Evolutionary conservation across 1,140 invertebrate species (phyloP).

Genomic region (Drosophila truncata): DNA sequence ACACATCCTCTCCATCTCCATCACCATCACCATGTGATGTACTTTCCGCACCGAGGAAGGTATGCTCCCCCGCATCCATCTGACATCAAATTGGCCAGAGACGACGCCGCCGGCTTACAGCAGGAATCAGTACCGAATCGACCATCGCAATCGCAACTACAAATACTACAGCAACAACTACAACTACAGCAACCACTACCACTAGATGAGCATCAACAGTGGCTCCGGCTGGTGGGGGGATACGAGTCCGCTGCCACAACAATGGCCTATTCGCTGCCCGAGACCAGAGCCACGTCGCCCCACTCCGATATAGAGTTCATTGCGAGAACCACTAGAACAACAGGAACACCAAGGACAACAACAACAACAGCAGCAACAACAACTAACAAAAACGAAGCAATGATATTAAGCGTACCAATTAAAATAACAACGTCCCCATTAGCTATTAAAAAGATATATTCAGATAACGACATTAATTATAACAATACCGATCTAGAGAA

Average conservation of each 20-base stretch:
- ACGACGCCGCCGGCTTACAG: slow-evolving; percentile 34
- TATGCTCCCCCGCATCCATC: slow-evolving; percentile 13
- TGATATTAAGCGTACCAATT: slow-evolving; percentile 75
- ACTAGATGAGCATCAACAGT: slow-evolving; percentile 21
- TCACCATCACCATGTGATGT: slow-evolving; percentile 8
- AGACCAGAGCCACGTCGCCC: slow-evolving; percentile 64
- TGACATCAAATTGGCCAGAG: slow-evolving; percentile 48
- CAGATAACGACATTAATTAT: slow-evolving; percentile 73
- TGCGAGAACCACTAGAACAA: slow-evolving; percentile 7
- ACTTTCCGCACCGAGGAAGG: slow-evolving; percentile 7
- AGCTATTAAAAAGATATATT: slow-evolving; percentile 72
- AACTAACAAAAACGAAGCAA: slow-evolving; percentile 62
- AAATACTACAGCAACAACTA: slow-evolving; percentile 7
- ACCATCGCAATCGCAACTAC: slow-evolving; percentile 66
- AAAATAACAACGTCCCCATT: slow-evolving; percentile 63
- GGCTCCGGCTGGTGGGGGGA: slow-evolving; percentile 15
- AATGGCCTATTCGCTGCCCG: slow-evolving; percentile 62
- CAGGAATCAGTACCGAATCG: slow-evolving; percentile 56
- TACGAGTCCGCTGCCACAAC: slow-evolving; percentile 6
- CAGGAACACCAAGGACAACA: slow-evolving; percentile 13
- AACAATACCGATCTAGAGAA: slow-evolving; percentile 42
- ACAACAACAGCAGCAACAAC: slow-evolving; percentile 10
- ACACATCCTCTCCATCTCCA: slow-evolving; percentile 6
- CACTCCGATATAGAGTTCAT: slow-evolving; percentile 57
- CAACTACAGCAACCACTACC: slow-evolving; percentile 17